phyloP scores from a whole-genome alignment of 2,888 invertebrate species.

The Drosophila nr. perissopoda region DNA sequence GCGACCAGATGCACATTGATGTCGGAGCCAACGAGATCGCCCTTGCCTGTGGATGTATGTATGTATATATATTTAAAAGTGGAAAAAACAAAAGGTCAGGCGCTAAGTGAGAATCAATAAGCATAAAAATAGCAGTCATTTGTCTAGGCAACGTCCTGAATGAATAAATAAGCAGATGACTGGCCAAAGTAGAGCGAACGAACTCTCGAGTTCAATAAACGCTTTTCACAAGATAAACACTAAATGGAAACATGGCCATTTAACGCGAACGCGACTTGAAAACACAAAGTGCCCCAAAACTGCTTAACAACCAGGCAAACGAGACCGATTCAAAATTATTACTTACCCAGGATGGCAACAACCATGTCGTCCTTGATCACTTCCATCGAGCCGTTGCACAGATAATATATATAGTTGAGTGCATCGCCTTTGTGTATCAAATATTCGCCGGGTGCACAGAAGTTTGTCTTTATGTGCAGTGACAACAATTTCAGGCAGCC shows the following conservation, averaged over 20 bases:
- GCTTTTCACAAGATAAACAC: constrained; percentile 24
- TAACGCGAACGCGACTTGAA: constrained; percentile 36
- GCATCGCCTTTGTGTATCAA: constrained; percentile 97
- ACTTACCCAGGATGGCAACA: constrained; percentile 96
- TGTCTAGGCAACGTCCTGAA: constrained; percentile 73
- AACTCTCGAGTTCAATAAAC: constrained; percentile 74
- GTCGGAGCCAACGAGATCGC: constrained; percentile 97
- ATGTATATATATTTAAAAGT: constrained; percentile 10
- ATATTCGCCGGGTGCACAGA: constrained; percentile 98
- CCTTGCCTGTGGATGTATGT: constrained; percentile 90
- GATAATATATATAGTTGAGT: constrained; percentile 96
- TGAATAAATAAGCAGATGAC: constrained; percentile 65
- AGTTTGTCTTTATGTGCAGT: constrained; percentile 96
- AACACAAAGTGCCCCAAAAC: constrained; percentile 17
- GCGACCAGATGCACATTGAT: constrained; percentile 92
- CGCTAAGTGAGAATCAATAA: constrained; percentile 68
- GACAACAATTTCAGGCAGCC: constrained; percentile 97
- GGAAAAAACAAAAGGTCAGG: constrained; percentile 59
- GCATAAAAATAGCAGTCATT: constrained; percentile 77
- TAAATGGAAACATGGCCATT: constrained; percentile 37
- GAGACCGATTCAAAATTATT: not conserved
- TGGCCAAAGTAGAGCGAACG: constrained; percentile 60
- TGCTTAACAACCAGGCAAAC: not conserved
- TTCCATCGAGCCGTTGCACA: constrained; percentile 99
- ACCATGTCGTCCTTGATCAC: constrained; percentile 98